Conservation (phyloP, 2,797 vertebrate species). For the Takifugu rubripes region DNA sequence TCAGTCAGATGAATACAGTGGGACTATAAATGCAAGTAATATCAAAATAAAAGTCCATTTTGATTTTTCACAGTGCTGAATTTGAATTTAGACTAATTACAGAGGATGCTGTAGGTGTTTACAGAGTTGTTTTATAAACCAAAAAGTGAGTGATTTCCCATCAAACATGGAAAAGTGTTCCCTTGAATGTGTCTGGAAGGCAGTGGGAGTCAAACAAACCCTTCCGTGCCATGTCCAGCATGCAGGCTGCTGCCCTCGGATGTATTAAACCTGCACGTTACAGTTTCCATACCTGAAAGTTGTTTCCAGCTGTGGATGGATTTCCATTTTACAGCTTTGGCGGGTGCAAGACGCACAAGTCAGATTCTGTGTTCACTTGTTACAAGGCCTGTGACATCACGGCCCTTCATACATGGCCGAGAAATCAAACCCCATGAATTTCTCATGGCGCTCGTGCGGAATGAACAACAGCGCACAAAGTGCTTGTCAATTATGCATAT, state of each 20-base stretch:
- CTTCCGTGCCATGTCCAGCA: background rate
- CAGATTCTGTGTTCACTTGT: constrained; percentile 33
- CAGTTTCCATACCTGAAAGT: background rate
- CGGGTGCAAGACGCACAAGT: constrained; percentile 7
- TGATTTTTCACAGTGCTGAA: too few relatives aligned
- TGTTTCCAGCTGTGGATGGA: background rate
- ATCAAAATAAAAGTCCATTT: too few relatives aligned
- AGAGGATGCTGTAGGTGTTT: background rate
- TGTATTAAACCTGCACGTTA: background rate
- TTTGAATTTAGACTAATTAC: too few relatives aligned
- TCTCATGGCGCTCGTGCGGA: constrained; percentile 47
- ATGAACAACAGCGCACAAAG: constrained; percentile 55
- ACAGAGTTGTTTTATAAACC: background rate
- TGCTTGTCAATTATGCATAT: constrained; percentile 67
- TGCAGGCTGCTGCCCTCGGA: background rate
- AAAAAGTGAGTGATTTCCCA: background rate
- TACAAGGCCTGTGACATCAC: constrained; percentile 36
- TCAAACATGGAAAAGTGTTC: constrained; percentile 1
- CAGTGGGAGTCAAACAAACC: background rate
- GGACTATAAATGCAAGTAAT: too few relatives aligned
- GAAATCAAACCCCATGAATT: constrained; percentile 60
- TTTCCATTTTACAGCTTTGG: background rate
- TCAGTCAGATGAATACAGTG: too few relatives aligned
- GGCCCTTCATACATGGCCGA: constrained; percentile 36
- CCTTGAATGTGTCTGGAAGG: constrained; percentile 3